A percentile compares a stretch with the other conserved stretches of the same genome.
These are phyloP conservation scores for Helicoverpa armigera DNA, from an alignment of 1,140 invertebrate genomes.

Conservation along the genomic window DNA sequence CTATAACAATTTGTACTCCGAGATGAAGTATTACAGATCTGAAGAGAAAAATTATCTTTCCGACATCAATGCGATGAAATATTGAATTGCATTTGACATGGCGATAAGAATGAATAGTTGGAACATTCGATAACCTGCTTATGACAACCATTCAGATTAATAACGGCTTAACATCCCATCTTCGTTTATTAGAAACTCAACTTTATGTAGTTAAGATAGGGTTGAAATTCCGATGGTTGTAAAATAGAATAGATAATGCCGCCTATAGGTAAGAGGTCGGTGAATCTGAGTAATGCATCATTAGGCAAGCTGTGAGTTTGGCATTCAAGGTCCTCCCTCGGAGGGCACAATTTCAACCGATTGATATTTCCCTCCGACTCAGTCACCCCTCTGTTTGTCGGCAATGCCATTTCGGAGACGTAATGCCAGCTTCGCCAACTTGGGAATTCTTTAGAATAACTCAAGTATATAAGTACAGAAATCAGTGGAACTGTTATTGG, in stretches of 20 bases:
- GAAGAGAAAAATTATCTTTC: slow-evolving; percentile 42
- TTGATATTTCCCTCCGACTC: slow-evolving; percentile 76
- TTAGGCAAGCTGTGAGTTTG: slow-evolving; percentile 81
- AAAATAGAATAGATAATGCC: slow-evolving; percentile 36
- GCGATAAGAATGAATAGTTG: slow-evolving; percentile 70
- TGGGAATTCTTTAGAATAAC: slow-evolving; percentile 48
- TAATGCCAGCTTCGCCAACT: slow-evolving; percentile 46
- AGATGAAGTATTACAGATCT: neutral
- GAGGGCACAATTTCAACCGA: slow-evolving; percentile 71
- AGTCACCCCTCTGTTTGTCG: slow-evolving; percentile 42
- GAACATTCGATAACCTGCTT: slow-evolving; percentile 68
- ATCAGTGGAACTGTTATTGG: neutral
- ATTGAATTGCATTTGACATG: slow-evolving; percentile 70
- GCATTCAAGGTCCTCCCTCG: slow-evolving; percentile 73
- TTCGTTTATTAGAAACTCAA: slow-evolving; percentile 14
- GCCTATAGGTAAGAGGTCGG: slow-evolving; percentile 58
- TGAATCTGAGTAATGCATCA: slow-evolving; percentile 83
- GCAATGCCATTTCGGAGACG: slow-evolving; percentile 45
- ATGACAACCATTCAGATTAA: slow-evolving; percentile 53
- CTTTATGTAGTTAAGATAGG: slow-evolving; percentile 12
- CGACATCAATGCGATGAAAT: slow-evolving; percentile 46
- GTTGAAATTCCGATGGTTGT: slow-evolving; percentile 37
- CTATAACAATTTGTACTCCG: slow-evolving; percentile 26
- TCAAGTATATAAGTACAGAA: slow-evolving; percentile 28
- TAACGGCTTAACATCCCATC: slow-evolving; percentile 38